A percentile compares a stretch with the other conserved stretches of the same genome.
These are phyloP conservation scores for Machaerirhynchus nigripectus DNA, from an alignment of 2,113 vertebrate genomes.

Conservation along the genomic window DNA sequence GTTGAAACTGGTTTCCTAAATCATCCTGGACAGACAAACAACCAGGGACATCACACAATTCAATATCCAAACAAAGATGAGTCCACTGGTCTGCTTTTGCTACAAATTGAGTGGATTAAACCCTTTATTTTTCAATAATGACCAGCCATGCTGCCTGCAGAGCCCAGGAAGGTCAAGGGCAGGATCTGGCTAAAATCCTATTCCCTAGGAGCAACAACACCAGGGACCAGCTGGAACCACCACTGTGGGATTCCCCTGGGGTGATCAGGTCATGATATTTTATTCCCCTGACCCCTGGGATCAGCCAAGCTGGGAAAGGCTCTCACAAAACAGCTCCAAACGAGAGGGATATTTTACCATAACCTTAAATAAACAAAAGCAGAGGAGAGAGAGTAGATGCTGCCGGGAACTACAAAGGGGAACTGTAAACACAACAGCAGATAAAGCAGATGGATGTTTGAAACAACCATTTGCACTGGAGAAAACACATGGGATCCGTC, in stretches of 20 bases:
- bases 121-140: neutral
- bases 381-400: neutral
- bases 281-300: neutral
- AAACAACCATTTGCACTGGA: neutral
- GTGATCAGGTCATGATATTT: neutral
- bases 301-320: neutral
- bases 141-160: neutral
- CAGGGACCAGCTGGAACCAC: neutral
- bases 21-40: neutral
- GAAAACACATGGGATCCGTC: neutral
- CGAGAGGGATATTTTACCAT: neutral
- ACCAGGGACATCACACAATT: neutral
- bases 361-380: constrained; percentile 25
- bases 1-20: constrained; percentile 11
- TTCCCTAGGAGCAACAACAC: neutral
- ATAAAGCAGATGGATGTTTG: constrained; percentile 28
- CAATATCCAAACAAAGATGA: neutral
- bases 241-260: neutral
- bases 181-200: neutral
- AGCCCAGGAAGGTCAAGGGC: neutral
- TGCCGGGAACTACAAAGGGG: constrained; percentile 34
- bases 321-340: neutral
- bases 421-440: constrained; percentile 19
- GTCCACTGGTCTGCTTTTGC: neutral
- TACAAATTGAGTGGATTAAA: neutral